Percentiles rank a stretch among this genome's conserved stretches.
phyloP scores from a whole-genome alignment of 2,113 vertebrate species.

The Melanostigma gelatinosum region DNA sequence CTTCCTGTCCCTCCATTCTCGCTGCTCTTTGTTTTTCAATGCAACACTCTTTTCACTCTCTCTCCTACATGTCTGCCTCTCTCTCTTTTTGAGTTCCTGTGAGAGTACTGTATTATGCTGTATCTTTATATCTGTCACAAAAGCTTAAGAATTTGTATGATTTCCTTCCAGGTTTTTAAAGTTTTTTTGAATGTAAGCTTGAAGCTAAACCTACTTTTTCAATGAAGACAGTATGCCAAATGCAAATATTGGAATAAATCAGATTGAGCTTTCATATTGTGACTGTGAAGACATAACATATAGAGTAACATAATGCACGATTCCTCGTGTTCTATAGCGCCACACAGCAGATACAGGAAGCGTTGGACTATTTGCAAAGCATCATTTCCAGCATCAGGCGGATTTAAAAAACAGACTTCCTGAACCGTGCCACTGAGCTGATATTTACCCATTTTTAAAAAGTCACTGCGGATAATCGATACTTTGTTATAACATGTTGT shows the following conservation, averaged over 20 bases:
- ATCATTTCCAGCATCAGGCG: no score
- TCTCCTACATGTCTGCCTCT: neutral
- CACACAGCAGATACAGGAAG: no score
- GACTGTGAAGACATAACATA: no score
- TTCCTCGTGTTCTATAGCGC: no score
- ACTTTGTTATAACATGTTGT: no score
- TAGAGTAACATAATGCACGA: no score
- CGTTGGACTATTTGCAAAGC: no score
- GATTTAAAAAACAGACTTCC: no score
- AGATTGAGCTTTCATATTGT: neutral
- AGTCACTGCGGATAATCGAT: no score
- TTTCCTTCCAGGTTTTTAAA: neutral
- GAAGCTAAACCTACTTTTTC: neutral
- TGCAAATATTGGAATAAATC: neutral
- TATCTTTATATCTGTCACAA: neutral
- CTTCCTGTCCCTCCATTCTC: slow-evolving; percentile 28
- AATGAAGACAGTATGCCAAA: neutral
- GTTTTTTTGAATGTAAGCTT: neutral
- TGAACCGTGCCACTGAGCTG: no score
- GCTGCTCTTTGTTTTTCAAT: neutral
- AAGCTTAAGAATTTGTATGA: neutral
- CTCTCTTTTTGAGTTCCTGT: neutral
- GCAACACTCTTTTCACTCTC: neutral
- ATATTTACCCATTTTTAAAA: no score
- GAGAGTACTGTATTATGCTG: no score